Conservation (phyloP, 2,888 invertebrate genomes). For the Brenthis daphne region DNA sequence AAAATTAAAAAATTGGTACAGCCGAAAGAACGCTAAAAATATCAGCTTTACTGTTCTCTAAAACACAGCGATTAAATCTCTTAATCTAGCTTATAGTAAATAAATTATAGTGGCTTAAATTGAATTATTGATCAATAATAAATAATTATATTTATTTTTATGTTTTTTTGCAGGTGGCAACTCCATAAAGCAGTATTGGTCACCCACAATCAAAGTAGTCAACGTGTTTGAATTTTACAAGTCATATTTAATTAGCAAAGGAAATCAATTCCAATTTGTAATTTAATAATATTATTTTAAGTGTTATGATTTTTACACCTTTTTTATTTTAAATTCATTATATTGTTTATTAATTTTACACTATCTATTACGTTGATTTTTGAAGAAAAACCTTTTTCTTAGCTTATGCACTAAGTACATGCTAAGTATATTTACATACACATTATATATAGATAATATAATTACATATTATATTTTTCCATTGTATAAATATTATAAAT, state of each 20-base stretch:
- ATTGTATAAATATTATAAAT: slow-evolving; percentile 10
- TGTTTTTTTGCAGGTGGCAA: slow-evolving; percentile 37
- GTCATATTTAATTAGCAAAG: not conserved
- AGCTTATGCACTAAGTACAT: too few species aligned
- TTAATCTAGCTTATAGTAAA: too few species aligned
- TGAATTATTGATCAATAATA: too few species aligned
- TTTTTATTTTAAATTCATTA: not conserved
- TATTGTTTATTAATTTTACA: slow-evolving; percentile 12
- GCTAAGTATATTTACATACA: too few species aligned
- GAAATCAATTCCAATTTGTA: slow-evolving; percentile 6
- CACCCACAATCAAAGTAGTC: too few species aligned
- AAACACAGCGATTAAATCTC: too few species aligned
- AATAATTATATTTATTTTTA: not conserved
- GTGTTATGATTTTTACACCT: not conserved
- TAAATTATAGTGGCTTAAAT: too few species aligned
- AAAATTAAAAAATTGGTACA: too few species aligned
- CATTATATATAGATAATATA: not conserved
- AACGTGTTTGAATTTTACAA: not conserved
- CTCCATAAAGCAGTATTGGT: slow-evolving; percentile 24
- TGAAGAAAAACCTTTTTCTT: not conserved
- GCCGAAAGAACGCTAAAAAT: too few species aligned
- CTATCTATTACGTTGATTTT: slow-evolving; percentile 2
- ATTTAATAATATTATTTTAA: slow-evolving; percentile 7
- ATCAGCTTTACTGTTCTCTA: too few species aligned
- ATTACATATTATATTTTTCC: not conserved